These are phyloP conservation scores for Gryon sp. DNA, from an alignment of 1,140 invertebrate species.

Conservation along the genomic window DNA sequence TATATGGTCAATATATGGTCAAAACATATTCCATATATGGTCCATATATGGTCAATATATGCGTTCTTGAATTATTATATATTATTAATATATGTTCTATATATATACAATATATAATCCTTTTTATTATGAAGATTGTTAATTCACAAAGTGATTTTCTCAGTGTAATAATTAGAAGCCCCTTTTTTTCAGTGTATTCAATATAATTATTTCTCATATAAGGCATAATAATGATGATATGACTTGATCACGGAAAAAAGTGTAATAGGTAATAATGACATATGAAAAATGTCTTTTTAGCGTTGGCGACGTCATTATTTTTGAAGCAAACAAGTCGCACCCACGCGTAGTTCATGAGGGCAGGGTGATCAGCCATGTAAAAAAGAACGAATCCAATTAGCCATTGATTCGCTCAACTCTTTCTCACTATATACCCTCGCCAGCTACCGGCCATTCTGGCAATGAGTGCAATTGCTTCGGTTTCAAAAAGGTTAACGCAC, in stretches of 20 bases:
- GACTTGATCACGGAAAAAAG: constrained; percentile 29
- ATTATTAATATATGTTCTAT: too few species aligned
- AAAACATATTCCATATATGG: too few species aligned
- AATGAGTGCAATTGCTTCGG: constrained; percentile 77
- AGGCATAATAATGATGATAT: too few species aligned
- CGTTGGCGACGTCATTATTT: constrained; percentile 33
- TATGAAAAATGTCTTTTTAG: constrained; percentile 39
- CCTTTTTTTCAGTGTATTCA: too few species aligned
- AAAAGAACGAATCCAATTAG: constrained; percentile 73
- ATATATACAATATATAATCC: too few species aligned
- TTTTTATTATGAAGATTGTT: too few species aligned
- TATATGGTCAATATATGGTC: too few species aligned
- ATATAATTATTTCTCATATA: too few species aligned
- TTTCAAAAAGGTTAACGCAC: constrained; percentile 75
- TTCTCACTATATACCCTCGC: constrained; percentile 54
- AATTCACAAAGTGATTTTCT: too few species aligned
- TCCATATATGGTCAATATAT: too few species aligned
- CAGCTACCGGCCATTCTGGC: constrained; percentile 58
- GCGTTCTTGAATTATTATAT: too few species aligned
- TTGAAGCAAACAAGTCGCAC: constrained; percentile 59
- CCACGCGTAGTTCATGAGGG: constrained; percentile 51
- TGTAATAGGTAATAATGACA: constrained; percentile 46
- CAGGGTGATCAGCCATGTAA: constrained; percentile 60
- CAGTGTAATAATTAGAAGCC: too few species aligned
- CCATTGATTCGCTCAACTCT: constrained; percentile 58